phyloP scores from a whole-genome alignment of 2,113 vertebrate genomes.

The Coreoperca whiteheadi region DNA sequence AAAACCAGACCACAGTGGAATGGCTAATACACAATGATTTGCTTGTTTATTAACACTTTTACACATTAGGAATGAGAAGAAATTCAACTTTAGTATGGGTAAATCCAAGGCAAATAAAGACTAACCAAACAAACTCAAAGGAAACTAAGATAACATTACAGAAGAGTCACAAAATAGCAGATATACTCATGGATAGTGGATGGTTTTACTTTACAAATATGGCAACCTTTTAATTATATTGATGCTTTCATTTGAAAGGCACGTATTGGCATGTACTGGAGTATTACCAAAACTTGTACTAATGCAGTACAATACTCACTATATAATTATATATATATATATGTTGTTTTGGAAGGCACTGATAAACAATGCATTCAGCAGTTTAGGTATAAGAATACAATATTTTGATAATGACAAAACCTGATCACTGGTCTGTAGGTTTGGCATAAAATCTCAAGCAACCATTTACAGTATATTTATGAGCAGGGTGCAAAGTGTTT shows the following conservation, averaged over 20 bases:
- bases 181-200: neutral
- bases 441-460: neutral
- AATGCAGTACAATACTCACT: too few relatives aligned
- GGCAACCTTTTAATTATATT: neutral
- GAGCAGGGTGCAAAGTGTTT: neutral
- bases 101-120: neutral
- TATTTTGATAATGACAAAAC: neutral
- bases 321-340: too few relatives aligned
- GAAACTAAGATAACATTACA: neutral
- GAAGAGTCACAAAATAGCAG: neutral
- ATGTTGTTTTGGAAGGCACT: neutral
- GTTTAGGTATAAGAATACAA: neutral
- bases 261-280: too few relatives aligned
- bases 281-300: too few relatives aligned
- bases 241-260: too few relatives aligned
- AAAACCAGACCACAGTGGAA: slow-evolving; percentile 1
- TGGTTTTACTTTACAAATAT: neutral
- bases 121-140: neutral
- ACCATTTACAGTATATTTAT: neutral
- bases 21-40: neutral
- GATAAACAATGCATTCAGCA: neutral
- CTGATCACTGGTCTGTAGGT: neutral
- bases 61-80: neutral
- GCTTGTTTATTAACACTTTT: neutral
- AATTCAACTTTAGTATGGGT: neutral